Base-by-base conservation (phyloP, 2,888 invertebrate species). In the Ptychoptera albimana region DNA sequence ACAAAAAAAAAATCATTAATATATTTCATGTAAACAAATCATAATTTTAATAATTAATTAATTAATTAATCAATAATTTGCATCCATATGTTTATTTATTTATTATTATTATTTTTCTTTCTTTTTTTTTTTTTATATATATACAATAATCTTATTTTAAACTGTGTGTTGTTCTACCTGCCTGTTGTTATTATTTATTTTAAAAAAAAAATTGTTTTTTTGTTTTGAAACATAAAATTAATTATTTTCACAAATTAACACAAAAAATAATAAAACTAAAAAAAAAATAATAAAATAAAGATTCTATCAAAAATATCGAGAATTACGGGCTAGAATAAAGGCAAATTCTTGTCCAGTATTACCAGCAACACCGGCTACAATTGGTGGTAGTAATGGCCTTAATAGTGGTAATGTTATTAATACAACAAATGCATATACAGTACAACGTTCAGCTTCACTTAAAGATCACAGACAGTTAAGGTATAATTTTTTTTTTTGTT, bases 241-340 rank as follows among this genome's bases (percentile, higher is more conserved):
- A 39, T 23, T 13, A 23, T 30, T 39, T 15, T n/a, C n/a, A n/a
- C n/a, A 13, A 40, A 48, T 50, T 57, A 57, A 55, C 54, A 49
- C 51, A 50, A 52, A 51, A 47, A 50, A 48, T 42, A 50, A 47
- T 43, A 48, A 51, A 43, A 43, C 36, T 36, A 39, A 13, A 37
- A 29, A 42, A 38, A 37, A 30, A 39, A 50, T n/a, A n/a, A n/a
- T n/a, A 48, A 49, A 48, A 50, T 61, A 67, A 73, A 87, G 86
- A 79, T 87, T 86, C 79, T 84, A 84, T 78, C 79, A 82, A 72
- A 82, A 82, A 69, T 84, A 85, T 72, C 75, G 79, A 69, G 84
- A 82, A 74, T 77, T 86, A 69, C 81, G 82, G 68, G 85, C 82
- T 68, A 82, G 86, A 70, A 86, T 87, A 70, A 83, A 84, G 75